Evolutionary conservation across 2,113 vertebrate species (phyloP), one percentile per base, ranked within the genome.

Genomic region (Gavialis gangeticus): DNA sequence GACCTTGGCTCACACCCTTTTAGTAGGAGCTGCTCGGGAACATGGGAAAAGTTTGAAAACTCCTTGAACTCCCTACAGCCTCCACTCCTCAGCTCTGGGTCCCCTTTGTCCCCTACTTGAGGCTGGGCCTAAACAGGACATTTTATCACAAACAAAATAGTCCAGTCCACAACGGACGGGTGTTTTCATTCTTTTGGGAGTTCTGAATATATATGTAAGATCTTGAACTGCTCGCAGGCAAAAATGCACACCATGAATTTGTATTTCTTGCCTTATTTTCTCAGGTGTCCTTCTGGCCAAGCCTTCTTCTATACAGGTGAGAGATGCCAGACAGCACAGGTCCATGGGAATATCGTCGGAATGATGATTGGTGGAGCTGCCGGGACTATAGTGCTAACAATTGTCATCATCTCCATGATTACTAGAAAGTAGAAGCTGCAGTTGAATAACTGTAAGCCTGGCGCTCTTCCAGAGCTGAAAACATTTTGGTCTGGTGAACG

Each of bases 271-370:
- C 54, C 91, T 94, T 93, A 3, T 93, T 82, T 89, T 91, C 34
- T 1, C 91, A 98, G 98, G 82, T 98, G 98, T 66, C 17, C 92
- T 46, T 96, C 98, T 56, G 96, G 97, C 84, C 96, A 95, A 8
- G 87, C 97, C 55, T 98, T 98, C 91, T 97, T 97, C 91, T 98
- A 98, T 88, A 96, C 77, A 0, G 98, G 98, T 9, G 97, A 98
- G 76, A 98, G 87, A 16, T 98, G 98, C 14, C 97, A 98, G 84
- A 94, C 91, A 76, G 22, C 84, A 60, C 97, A 97, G 34, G 62
- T 98, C 58, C 96, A 98, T 0, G 92, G 98, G 58, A 92, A 80
- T 6, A 17, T 97, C 77, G 46, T 98, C 79, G 98, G 98, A 75
- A 88, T 98, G 90, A 16, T 62, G 55, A 73, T 95, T 12, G 98